Evolutionary conservation across 2,888 invertebrate species (phyloP), one percentile per base, ranked within the genome.

Genomic region (Microctonus aethiopoides): DNA sequence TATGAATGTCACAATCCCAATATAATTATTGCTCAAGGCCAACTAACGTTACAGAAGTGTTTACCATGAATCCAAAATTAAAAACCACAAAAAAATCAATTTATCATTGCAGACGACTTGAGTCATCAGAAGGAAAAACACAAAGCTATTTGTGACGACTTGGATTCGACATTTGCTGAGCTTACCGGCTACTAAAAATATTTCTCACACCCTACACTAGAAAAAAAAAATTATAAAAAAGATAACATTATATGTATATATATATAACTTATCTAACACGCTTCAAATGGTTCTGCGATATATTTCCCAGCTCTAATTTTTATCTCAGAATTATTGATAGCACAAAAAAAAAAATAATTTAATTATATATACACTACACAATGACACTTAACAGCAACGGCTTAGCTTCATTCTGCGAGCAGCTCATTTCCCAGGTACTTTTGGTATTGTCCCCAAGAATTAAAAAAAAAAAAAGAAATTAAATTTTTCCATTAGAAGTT

Each of bases 121-220:
- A 88, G 88, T 87, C 87, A 87, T 85, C 91, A 93, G 89, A 95
- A 95, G 92, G 95, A 95, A 91, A 94, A 94, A 90, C 95, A 96
- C 94, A 97, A 97, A 93, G 92, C 94, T 89, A 96, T 97, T 92
- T 95, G 95, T 91, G 97, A 97, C 91, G 97, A 97, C 91, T 91
- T 97, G 92, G 97, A 97, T 90, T 93, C 93, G 90, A 97, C 97
- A 89, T 96, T 96, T 92, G 94, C 96, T 88, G 97, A 97, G 91
- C 93, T 97, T 90, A 96, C 96, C 89, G 96, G 95, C 92, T 96
- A 96, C 92, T 96, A 95, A 94, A 89, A 52, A 62, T 59, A 32
- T 68, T 22, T 26, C 36, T 56, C 39, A 63, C 34, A 36, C n/a
- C 9, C 16, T 16, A 51, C 20, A 54, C 41, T 39, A 39, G 10